Conservation (phyloP, 2,113 vertebrate genomes). For the Silurus glanis region DNA sequence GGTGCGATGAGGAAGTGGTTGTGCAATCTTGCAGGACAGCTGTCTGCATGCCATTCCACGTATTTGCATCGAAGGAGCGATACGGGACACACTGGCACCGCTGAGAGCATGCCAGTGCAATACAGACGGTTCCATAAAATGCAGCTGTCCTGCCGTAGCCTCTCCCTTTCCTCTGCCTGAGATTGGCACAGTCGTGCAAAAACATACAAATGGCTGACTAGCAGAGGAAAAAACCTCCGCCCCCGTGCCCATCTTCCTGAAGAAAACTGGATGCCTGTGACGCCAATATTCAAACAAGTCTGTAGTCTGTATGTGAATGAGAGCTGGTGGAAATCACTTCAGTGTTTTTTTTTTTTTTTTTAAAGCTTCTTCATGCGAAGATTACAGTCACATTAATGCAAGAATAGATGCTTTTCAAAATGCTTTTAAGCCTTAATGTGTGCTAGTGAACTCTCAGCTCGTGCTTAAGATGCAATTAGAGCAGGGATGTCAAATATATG, state of each 20-base stretch:
- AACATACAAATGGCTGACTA: slow-evolving; percentile 8
- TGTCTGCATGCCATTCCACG: slow-evolving; percentile 4
- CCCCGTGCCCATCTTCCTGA: slow-evolving; percentile 6
- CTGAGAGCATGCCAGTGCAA: neutral
- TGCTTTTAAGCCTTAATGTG: neutral
- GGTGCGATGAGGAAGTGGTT: slow-evolving; percentile 32
- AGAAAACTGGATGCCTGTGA: neutral
- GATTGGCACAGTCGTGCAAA: slow-evolving; percentile 1
- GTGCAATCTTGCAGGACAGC: slow-evolving; percentile 1
- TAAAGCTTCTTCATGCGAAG: neutral
- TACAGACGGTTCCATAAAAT: neutral
- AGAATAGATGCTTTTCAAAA: neutral
- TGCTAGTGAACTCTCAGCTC: neutral
- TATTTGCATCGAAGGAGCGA: slow-evolving; percentile 1
- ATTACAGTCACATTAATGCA: neutral
- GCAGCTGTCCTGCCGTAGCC: neutral
- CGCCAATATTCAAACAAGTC: neutral
- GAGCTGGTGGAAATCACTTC: neutral
- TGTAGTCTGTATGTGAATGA: neutral
- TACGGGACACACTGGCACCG: neutral
- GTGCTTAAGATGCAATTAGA: neutral
- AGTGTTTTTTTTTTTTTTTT: no score
- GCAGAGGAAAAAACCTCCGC: neutral
- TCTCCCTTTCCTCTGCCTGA: neutral
- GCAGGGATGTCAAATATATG: no score